Evolutionary conservation across 2,888 invertebrate genomes (phyloP), one percentile per base, ranked within the genome.

Genomic region (Dasysyrphus tricinctus): DNA sequence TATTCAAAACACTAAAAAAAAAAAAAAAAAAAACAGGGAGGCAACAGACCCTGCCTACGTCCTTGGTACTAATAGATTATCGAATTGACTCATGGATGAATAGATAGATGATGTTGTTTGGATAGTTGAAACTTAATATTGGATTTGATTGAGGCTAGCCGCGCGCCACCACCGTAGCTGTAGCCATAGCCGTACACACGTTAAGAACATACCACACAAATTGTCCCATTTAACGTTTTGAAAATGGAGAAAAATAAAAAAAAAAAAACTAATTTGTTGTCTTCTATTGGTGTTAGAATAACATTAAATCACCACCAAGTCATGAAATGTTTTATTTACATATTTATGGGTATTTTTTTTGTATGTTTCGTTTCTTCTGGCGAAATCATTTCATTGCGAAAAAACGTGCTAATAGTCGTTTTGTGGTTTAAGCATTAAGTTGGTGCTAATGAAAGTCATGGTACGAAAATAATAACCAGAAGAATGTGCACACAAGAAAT

Each of bases 361-460:
- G 14, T 39, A 5, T n/a, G 1, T 24, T 24, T 24, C 24, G 24
- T 24, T 24, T 24, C 24, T 24, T 24, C 24, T 74, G 51, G 32
- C 59, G 32, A 65, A 78, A 78, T 42, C n/a, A 65, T 72, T 70
- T 34, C 54, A 16, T 12, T 51, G 24, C 29, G 54, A 47, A 39
- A 32, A 63, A 73, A 63, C 47, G 47, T 74, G 54, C 56, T 54
- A 56, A 42, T 59, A 19, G 47, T 56, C 47, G 37, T 56, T 72
- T 80, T 19, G 75, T 42, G 54, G 67, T 69, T 80, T 75, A 29
- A 54, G 61, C 59, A 59, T 61, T 75, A 42, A 39, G 56, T n/a
- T 12, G 54, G 16, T 59, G 67, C 51, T 77, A 72, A 72, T 82
- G 82, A 78, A 78, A 78, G 57, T 76, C 54, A 70, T 80, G 80